Evolutionary conservation across 2,797 vertebrate genomes (phyloP).

Genomic region (Rhodeus uyekii): DNA sequence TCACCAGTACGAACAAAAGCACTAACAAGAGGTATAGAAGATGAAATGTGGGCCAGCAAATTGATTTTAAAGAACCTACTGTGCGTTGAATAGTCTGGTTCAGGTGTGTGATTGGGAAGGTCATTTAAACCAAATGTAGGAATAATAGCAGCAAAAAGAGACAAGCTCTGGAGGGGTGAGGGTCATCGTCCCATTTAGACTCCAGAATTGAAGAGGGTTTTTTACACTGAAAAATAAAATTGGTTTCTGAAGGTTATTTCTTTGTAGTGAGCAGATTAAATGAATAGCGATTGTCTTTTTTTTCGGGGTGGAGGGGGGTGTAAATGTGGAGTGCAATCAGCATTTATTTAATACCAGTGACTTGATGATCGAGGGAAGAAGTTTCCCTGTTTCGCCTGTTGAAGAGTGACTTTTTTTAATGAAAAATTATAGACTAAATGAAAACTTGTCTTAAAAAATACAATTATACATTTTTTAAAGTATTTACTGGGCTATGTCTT

Average conservation of each 20-base stretch:
- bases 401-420: not conserved
- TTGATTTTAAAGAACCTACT: constrained; percentile 56
- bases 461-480: not conserved
- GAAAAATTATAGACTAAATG: not conserved
- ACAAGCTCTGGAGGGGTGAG: constrained; percentile 50
- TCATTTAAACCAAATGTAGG: constrained; percentile 61
- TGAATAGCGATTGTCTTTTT: constrained; percentile 49
- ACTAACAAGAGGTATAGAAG: constrained; percentile 32
- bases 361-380: not conserved
- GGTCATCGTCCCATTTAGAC: constrained; percentile 56
- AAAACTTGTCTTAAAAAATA: not conserved
- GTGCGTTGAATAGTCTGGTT: constrained; percentile 24
- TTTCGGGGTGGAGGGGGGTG: constrained; percentile 45
- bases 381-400: not conserved
- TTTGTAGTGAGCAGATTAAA: constrained; percentile 59
- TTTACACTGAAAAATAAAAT: constrained; percentile 57
- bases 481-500: not conserved
- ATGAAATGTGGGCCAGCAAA: constrained; percentile 27
- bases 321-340: constrained; percentile 7
- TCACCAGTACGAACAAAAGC: constrained; percentile 48
- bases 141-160: constrained; percentile 61
- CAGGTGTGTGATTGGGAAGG: constrained; percentile 57
- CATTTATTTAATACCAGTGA: constrained; percentile 21
- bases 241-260: constrained; percentile 67
- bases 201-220: constrained; percentile 61